Conservation (phyloP, 1,140 invertebrate species). For the Caenorhabditis briggsae region DNA sequence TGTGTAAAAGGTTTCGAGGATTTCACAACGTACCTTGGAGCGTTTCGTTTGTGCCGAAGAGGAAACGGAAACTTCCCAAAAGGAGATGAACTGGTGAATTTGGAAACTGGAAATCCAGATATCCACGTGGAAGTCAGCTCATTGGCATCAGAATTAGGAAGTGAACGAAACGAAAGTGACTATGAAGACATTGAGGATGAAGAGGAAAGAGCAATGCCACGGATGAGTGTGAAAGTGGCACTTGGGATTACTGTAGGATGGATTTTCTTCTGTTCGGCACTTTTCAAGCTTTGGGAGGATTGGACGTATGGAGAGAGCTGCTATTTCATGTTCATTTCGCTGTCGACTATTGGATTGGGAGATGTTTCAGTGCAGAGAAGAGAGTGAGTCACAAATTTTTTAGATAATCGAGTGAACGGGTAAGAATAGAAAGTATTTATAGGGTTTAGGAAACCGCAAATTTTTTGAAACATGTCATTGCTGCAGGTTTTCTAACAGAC, state of each 20-base stretch:
- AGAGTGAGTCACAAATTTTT: no score
- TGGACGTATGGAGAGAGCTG: constrained; percentile 73
- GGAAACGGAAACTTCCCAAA: constrained; percentile 32
- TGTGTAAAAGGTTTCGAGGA: constrained; percentile 58
- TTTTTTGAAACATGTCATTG: no score
- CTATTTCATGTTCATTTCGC: constrained; percentile 77
- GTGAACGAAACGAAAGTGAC: constrained; percentile 48
- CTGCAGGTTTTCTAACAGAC: no score
- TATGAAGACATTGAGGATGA: constrained; percentile 56
- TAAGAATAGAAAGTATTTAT: no score
- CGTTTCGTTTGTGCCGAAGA: constrained; percentile 40
- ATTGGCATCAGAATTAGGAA: constrained; percentile 58
- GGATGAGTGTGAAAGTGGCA: constrained; percentile 75
- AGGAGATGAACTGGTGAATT: constrained; percentile 35
- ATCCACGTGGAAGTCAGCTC: constrained; percentile 27
- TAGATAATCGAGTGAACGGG: no score
- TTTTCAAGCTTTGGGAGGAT: constrained; percentile 77
- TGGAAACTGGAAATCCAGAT: constrained; percentile 34
- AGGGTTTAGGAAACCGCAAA: not conserved
- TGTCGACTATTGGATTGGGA: constrained; percentile 74
- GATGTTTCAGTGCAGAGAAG: constrained; percentile 71
- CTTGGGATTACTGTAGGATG: constrained; percentile 73
- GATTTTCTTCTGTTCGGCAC: constrained; percentile 76
- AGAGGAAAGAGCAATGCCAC: constrained; percentile 61
- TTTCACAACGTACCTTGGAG: constrained; percentile 24